Base-by-base conservation (phyloP, 2,888 invertebrate species). In the Baronia brevicornis region DNA sequence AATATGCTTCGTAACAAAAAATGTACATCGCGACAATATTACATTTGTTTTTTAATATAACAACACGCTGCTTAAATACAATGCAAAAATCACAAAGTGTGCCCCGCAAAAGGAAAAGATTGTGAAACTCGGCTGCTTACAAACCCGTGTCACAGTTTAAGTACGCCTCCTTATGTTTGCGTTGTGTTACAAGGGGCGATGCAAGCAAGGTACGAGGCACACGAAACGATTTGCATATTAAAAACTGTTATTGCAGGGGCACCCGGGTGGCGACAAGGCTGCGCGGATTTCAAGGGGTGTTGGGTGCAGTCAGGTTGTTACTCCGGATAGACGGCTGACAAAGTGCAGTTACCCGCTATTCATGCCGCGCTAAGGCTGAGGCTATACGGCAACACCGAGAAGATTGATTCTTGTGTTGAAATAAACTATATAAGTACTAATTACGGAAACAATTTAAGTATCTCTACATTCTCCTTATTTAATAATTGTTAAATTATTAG, bases 271-370 rank as follows among this genome's bases (percentile, higher is more conserved):
- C 51, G 60, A 59, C 51, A 58, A 58, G 52, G 46, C 46, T 43
- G 51, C 46, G 48, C 38, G 47, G 47, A 47, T 48, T 46, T 46
- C 38, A 44, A 46, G 49, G 49, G 54, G 54, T 52, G 46, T 60
- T 60, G 60, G 53, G 64, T 53, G 56, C 52, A 57, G 63, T 70
- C 73, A 77, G 74, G 71, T 75, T 74, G 71, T 74, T 69, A 75
- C 71, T 77, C 73, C 75, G 68, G 68, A 68, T 69, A 63, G 68
- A 68, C 71, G 72, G 60, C 66, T 79, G 79, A 78, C 79, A 75
- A 73, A 78, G 78, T 80, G 78, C 78, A 79, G 74, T 75, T 77
- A 73, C 77, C 69, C 73, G 71, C 69, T 73, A 75, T 71, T 77
- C 78, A 73, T 67, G 67, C 65, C 60, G 60, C 71, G 70, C 75